These are phyloP conservation scores for Chrysemys picta DNA, from an alignment of 2,113 vertebrate species.

Conservation along the genomic window DNA sequence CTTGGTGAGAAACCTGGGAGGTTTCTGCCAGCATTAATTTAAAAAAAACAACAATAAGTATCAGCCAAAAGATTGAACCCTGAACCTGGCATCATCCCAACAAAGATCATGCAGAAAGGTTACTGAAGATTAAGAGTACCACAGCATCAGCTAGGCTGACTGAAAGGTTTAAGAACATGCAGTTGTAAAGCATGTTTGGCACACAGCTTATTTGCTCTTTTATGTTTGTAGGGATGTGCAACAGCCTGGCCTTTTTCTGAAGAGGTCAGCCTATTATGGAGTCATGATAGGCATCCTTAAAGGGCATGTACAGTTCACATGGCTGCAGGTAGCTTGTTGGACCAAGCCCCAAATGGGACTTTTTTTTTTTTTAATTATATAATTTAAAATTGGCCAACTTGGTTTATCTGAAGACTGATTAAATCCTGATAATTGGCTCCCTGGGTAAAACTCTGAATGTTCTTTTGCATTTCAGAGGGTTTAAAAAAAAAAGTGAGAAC, in stretches of 20 bases:
- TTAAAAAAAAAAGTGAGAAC: background rate
- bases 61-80: background rate
- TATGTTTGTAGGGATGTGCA: background rate
- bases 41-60: background rate
- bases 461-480: background rate
- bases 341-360: background rate
- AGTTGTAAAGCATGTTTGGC: background rate
- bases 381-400: background rate
- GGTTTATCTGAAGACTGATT: background rate
- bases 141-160: background rate
- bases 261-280: background rate
- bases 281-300: background rate
- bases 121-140: background rate
- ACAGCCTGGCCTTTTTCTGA: slow-evolving; percentile 13
- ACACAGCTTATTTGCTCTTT: background rate
- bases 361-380: background rate
- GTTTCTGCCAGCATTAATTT: background rate
- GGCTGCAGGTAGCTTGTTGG: background rate
- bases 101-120: background rate
- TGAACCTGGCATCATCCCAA: background rate
- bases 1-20: background rate
- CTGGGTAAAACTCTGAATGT: background rate
- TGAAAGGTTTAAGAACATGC: background rate
- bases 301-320: background rate
- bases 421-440: background rate